Base-by-base conservation (phyloP, 92 coral and sea anemone species). In the Virgularia gustaviana region DNA sequence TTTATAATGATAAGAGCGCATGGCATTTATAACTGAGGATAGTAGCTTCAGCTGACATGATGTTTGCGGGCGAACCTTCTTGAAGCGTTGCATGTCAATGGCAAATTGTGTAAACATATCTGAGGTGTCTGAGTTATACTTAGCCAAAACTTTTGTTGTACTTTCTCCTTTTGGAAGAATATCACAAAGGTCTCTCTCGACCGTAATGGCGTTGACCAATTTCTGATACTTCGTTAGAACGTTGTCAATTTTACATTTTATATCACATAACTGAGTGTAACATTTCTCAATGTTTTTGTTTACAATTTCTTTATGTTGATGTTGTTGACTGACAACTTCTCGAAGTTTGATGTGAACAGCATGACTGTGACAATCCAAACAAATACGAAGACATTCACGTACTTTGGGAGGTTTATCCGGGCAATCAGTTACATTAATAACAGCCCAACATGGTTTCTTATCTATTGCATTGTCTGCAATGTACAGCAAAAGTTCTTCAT, bases 51-150 rank as follows among this genome's bases (percentile, higher is more conserved):
- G 33, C 72, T 94, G 99, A 13, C 83, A 77, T 65, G 86, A 83
- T 9, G 99, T 89, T 55, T 72, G 82, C 10, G 99, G 99, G 47
- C 81, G 85, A 25, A 94, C 90, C 55, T 86, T 86, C 62, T 84
- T 87, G 22, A 89, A 27, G n/a, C 96, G 73, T 75, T 94, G 99
- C 84, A 94, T 78, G 39, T 87, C 96, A 9, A 94, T 84, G 4
- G 99, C 99, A 85, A 87, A 94, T 81, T 94, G 91, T 10, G 99
- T 94, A 39, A 94, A 94, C n/a, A 87, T 68, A 53, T 94, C 99
- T 12, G 99, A 94, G 31, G 90, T 76, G 52, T 94, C 99, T 11
- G 86, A 44, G 71, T 89, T 89, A 30, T 89, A 94, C 41, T 86
- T 86, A n/a, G 99, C 99, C 24, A 94, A 78, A 2, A 83, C 74